Base-by-base conservation (phyloP, 1,140 invertebrate species). In the Pararge aegeria region DNA sequence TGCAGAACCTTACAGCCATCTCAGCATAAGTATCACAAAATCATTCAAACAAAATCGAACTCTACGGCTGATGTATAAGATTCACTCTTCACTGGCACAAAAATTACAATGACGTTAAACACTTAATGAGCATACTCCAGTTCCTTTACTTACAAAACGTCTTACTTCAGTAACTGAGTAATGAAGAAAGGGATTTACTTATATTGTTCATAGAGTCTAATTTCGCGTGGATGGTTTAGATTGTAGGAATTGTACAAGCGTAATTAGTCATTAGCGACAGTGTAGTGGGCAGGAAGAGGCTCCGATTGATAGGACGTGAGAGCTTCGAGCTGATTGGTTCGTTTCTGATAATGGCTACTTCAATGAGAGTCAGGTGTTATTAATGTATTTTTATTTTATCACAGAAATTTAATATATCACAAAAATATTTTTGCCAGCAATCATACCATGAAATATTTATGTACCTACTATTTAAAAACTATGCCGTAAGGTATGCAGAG, bases 251-350 rank as follows among this genome's bases (percentile, higher is more conserved):
- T 73, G 70, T 75, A 74, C 72, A 78, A 78, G 73, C 68, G 75
- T 85, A 85, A 85, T 85, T 81, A 85, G 82, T 85, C 77, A 83
- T 85, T 85, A 84, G 76, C 75, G 79, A 76, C 72, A 74, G 66
- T 70, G 68, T 69, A 78, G 75, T 74, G 77, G 77, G 75, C 75
- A 78, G 75, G 72, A 80, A 79, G 74, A 69, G 78, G 74, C 65
- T 54, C 61, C 64, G 68, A 80, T 75, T 78, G 75, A 79, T 82
- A 74, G 68, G 64, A 78, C 69, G 65, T 72, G 79, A 62, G 64
- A 64, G 64, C 52, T 67, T 54, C 58, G n/a, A 56, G 24, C 60
- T 63, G 72, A 79, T 78, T 78, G 76, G 72, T 73, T 78, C 70
- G 50, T 27, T 34, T 49, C 37, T 42, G 58, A 12, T 20, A 46